phyloP scores from a whole-genome alignment of 2,797 vertebrate species.

The Sebastes kiyomatsui region DNA sequence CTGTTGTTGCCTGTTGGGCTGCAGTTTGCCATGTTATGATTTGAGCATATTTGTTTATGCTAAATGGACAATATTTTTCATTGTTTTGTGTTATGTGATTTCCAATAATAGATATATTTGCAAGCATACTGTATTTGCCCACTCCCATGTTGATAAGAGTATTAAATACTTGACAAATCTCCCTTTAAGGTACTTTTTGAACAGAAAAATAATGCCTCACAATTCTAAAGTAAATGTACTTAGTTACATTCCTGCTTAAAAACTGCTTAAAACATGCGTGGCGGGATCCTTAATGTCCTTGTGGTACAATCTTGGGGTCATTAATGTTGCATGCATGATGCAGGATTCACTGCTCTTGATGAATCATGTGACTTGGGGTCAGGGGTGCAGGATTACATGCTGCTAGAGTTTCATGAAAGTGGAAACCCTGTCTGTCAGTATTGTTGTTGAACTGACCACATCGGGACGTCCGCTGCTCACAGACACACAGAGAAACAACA shows the following conservation, averaged over 20 bases:
- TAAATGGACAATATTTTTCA: too few relatives aligned
- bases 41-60: too few relatives aligned
- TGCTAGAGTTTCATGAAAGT: constrained; percentile 66
- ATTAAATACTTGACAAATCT: too few relatives aligned
- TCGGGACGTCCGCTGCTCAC: constrained; percentile 14
- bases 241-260: too few relatives aligned
- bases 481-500: constrained; percentile 15
- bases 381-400: constrained; percentile 62
- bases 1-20: too few relatives aligned
- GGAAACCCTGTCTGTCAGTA: constrained; percentile 60
- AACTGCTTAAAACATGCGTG: not conserved
- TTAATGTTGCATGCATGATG: constrained; percentile 63
- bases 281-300: not conserved
- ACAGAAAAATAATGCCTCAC: not conserved
- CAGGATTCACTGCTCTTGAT: constrained; percentile 34
- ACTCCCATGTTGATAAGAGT: too few relatives aligned
- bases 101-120: too few relatives aligned
- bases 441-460: constrained; percentile 26
- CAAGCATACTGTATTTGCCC: too few relatives aligned
- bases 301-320: constrained; percentile 17
- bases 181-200: accelerated
- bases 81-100: too few relatives aligned
- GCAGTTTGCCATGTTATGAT: too few relatives aligned
- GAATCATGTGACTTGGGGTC: constrained; percentile 37
- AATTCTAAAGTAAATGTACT: too few relatives aligned